A percentile compares a stretch with the other conserved stretches of the same genome.
phyloP scores from a whole-genome alignment of 92 coral and sea anemone genomes.

The Desmophyllum pertusum region DNA sequence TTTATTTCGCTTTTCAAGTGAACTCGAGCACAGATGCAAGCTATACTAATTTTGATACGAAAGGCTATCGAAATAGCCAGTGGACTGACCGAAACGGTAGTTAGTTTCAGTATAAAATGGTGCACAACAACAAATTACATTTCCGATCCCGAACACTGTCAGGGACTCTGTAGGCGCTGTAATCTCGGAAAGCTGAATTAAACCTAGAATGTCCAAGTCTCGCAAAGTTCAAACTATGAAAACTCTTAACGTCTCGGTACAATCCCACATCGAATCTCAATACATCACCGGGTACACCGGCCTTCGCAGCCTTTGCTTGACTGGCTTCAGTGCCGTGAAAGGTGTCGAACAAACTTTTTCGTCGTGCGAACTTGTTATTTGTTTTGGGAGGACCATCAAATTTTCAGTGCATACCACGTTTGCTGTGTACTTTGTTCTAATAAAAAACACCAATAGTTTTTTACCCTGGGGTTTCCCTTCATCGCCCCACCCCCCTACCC shows the following conservation, averaged over 20 bases:
- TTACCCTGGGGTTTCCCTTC: background rate
- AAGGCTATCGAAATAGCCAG: background rate
- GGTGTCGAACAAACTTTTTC: too few species aligned
- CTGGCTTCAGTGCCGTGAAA: background rate
- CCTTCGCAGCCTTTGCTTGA: background rate
- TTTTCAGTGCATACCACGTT: too few species aligned
- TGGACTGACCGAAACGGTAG: background rate
- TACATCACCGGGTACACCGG: background rate
- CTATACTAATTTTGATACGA: background rate
- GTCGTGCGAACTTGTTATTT: too few species aligned
- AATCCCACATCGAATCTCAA: too few species aligned
- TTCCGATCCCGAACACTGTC: background rate
- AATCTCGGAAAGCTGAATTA: background rate
- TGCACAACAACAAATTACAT: background rate
- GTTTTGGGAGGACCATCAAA: too few species aligned
- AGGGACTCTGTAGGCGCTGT: background rate
- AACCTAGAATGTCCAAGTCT: background rate
- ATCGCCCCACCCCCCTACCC: background rate
- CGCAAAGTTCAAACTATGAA: background rate
- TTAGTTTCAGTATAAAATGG: background rate
- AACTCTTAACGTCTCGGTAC: background rate
- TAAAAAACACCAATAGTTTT: background rate
- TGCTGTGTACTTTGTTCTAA: background rate
- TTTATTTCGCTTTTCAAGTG: too few species aligned
- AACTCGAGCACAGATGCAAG: background rate